Conservation (phyloP, 2,888 invertebrate species). For the Drosophila ustulata region DNA sequence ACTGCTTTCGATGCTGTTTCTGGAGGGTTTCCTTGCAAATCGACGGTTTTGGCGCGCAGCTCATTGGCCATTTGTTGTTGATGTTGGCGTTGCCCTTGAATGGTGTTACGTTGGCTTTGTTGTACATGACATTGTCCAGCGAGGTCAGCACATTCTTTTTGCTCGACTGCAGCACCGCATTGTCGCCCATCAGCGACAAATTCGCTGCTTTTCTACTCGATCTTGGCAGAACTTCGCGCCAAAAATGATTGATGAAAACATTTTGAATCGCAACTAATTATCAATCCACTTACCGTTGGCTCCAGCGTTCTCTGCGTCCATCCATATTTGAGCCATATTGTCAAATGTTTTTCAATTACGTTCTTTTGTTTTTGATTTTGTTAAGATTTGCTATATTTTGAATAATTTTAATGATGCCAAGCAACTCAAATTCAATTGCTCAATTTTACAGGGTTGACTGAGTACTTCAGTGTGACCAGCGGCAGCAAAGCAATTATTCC, state of each 20-base stretch:
- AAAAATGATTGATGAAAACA: background rate
- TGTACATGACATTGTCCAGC: slow-evolving; percentile 41
- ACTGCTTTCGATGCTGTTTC: slow-evolving; percentile 26
- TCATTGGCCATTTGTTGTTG: slow-evolving; percentile 26
- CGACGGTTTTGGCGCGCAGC: slow-evolving; percentile 45
- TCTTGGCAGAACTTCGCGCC: slow-evolving; percentile 31
- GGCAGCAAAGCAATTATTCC: background rate
- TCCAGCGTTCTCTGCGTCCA: slow-evolving; percentile 45
- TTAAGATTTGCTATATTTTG: background rate
- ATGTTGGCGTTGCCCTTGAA: background rate
- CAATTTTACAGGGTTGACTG: slow-evolving; percentile 11
- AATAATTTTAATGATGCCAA: slow-evolving; percentile 19
- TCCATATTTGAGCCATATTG: slow-evolving; percentile 48
- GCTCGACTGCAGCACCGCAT: slow-evolving; percentile 1
- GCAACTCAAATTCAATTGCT: slow-evolving; percentile 4
- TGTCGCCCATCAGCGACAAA: slow-evolving; percentile 14
- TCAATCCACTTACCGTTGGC: slow-evolving; percentile 28
- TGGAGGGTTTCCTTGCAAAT: slow-evolving; percentile 52
- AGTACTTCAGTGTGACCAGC: slow-evolving; percentile 24
- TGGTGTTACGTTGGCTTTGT: slow-evolving; percentile 19
- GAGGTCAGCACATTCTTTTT: slow-evolving; percentile 43
- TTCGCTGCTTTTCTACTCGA: slow-evolving; percentile 27
- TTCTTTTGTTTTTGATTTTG: background rate
- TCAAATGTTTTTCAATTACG: background rate
- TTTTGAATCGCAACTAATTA: background rate